phyloP scores from a whole-genome alignment of 2,888 invertebrate species.

The Ormia ochracea region DNA sequence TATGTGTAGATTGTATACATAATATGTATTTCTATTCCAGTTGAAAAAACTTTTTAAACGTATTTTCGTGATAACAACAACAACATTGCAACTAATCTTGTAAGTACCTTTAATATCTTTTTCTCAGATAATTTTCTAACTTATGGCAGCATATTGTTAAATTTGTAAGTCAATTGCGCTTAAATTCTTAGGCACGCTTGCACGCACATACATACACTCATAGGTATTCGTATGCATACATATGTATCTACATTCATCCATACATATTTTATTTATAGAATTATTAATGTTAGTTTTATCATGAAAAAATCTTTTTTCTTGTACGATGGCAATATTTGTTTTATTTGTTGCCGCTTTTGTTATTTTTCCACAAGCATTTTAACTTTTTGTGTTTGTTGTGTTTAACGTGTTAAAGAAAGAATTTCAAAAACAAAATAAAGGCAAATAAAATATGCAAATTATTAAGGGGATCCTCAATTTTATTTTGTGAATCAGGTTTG shows the following conservation, averaged over 20 bases:
- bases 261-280: constrained; percentile 6
- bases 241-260: too few species aligned
- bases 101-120: too few species aligned
- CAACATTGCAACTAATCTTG: too few species aligned
- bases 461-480: background rate
- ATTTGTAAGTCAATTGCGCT: too few species aligned
- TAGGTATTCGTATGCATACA: background rate
- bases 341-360: background rate
- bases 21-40: too few species aligned
- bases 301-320: background rate
- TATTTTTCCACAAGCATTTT: background rate
- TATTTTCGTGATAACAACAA: too few species aligned
- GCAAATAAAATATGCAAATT: background rate
- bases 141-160: too few species aligned
- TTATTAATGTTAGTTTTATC: background rate
- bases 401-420: background rate
- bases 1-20: too few species aligned
- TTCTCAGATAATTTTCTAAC: too few species aligned
- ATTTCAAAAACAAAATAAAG: background rate
- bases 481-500: too few species aligned
- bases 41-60: too few species aligned
- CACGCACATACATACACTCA: background rate
- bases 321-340: background rate
- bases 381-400: constrained; percentile 17
- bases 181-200: background rate